A percentile compares a stretch with the other conserved stretches of the same genome.
These are phyloP conservation scores for Prosopocoilus inquinatus DNA, from an alignment of 2,888 invertebrate species.

Conservation along the genomic window DNA sequence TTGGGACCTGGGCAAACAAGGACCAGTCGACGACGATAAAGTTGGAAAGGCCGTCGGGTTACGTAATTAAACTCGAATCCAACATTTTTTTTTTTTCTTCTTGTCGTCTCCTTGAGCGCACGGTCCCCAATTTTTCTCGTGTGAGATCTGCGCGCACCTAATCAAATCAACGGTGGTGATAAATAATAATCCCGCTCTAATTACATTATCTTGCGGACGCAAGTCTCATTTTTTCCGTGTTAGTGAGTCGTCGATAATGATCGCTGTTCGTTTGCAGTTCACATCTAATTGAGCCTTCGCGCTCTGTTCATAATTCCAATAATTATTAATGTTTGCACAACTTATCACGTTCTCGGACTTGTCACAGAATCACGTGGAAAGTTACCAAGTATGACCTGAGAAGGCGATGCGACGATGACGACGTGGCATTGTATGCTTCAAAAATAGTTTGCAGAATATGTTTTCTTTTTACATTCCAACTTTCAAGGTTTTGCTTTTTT, in stretches of 20 bases:
- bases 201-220: constrained; percentile 20
- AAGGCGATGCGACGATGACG: no score
- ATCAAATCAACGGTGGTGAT: constrained; percentile 17
- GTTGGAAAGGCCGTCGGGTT: no score
- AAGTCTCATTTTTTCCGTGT: constrained; percentile 21
- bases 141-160: background rate
- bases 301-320: constrained; percentile 31
- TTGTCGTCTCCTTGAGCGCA: no score
- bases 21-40: no score
- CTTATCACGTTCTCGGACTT: constrained; percentile 18
- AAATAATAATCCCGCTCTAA: constrained; percentile 18
- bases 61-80: no score
- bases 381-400: background rate
- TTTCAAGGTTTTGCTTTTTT: no score
- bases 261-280: constrained; percentile 30
- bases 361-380: background rate
- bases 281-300: constrained; percentile 35
- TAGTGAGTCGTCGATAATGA: constrained; percentile 29
- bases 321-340: constrained; percentile 30
- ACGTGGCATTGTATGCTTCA: no score
- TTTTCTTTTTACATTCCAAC: no score
- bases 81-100: no score
- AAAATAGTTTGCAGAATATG: no score
- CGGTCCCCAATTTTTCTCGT: no score
- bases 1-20: no score